phyloP scores from a whole-genome alignment of 92 coral and sea anemone species.

The Epizoanthus ramosus region DNA sequence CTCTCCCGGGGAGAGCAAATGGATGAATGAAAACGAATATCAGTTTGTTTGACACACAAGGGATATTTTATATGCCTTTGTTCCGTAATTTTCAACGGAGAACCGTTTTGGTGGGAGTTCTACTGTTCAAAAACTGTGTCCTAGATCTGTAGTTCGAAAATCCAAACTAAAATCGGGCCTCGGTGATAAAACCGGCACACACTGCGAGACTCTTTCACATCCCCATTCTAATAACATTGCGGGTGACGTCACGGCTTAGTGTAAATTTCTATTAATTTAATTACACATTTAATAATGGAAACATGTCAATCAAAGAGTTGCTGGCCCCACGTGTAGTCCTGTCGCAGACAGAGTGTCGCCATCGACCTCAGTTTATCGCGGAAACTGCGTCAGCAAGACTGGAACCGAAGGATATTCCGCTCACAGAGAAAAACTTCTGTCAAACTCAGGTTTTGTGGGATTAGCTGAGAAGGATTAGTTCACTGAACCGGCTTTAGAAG shows the following conservation, averaged over 20 bases:
- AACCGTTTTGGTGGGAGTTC: neutral
- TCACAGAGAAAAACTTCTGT: conserved; percentile 62
- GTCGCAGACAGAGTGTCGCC: conserved; percentile 91
- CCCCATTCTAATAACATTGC: conserved; percentile 35
- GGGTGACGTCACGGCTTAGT: conserved; percentile 80
- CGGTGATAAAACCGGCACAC: conserved; percentile 11
- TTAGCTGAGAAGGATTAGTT: conserved; percentile 27
- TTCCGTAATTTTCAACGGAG: neutral
- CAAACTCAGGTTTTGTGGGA: conserved; percentile 36
- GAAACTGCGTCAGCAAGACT: conserved; percentile 62
- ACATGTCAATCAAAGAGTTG: conserved; percentile 81
- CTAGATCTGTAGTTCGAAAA: conserved; percentile 2
- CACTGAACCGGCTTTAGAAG: conserved; percentile 36
- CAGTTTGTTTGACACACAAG: conserved; percentile 64
- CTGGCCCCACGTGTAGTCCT: conserved; percentile 80
- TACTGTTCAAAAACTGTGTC: neutral
- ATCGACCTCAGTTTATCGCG: conserved; percentile 71
- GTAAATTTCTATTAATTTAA: conserved; percentile 88
- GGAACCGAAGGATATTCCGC: conserved; percentile 53
- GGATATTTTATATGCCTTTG: conserved; percentile 23
- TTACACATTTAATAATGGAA: conserved; percentile 82
- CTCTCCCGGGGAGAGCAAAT: conserved; percentile 93
- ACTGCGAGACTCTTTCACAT: conserved; percentile 32
- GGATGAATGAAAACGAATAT: conserved; percentile 64
- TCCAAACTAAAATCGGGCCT: conserved; percentile 5